Evolutionary conservation across 2,888 invertebrate genomes (phyloP).

Genomic region (Cerastis leucographa): DNA sequence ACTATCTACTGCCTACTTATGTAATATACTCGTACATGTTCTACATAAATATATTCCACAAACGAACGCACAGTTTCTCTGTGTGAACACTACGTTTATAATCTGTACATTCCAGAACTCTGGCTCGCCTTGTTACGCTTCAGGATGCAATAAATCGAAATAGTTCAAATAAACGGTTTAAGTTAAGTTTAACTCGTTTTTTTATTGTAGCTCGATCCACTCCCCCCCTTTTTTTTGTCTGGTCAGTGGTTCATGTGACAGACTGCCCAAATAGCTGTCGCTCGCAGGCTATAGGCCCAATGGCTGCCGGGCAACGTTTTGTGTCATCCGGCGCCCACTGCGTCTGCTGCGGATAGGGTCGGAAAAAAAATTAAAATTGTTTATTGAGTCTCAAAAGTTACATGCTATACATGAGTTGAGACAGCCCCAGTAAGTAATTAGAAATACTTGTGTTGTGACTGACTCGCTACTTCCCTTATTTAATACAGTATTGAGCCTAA

Average conservation of each 20-base stretch:
- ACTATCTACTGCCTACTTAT: background rate
- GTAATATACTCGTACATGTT: background rate
- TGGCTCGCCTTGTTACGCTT: conserved; percentile 28
- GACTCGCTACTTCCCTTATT: no score
- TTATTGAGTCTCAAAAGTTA: no score
- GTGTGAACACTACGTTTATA: background rate
- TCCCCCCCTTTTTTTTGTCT: background rate
- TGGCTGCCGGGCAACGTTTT: background rate
- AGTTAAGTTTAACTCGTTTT: conserved; percentile 46
- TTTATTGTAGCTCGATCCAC: conserved; percentile 35
- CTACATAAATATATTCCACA: background rate
- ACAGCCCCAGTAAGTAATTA: no score
- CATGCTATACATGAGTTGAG: no score
- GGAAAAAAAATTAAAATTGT: no score
- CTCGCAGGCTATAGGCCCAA: background rate
- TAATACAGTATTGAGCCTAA: no score
- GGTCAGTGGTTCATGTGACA: background rate
- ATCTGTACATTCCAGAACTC: conserved; percentile 2
- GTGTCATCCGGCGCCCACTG: background rate
- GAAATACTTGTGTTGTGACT: no score
- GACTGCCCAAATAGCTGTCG: background rate
- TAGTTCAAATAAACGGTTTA: conserved; percentile 49
- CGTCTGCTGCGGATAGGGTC: no score
- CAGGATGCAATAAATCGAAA: conserved; percentile 3
- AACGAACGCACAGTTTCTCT: background rate